A percentile compares a stretch with the other conserved stretches of the same genome.
Conservation (phyloP, 1,140 invertebrate species). For the Pentalonia nigronervosa region DNA sequence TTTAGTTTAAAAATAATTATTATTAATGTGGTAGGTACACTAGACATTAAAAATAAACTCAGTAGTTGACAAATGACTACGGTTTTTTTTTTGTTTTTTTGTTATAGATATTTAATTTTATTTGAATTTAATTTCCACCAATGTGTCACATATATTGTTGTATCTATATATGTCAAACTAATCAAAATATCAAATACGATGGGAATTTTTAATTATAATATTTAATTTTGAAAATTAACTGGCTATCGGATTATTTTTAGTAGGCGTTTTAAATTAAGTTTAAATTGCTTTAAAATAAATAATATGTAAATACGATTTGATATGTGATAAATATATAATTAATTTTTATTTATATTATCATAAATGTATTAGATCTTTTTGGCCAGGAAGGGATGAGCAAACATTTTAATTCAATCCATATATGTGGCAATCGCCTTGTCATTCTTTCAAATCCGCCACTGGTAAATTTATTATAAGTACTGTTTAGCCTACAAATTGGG, state of each 20-base stretch:
- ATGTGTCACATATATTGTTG: neutral
- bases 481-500: neutral
- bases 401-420: too few species aligned
- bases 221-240: neutral
- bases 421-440: too few species aligned
- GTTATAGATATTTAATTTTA: too few species aligned
- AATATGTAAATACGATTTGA: neutral
- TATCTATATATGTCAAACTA: neutral
- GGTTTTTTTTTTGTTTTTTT: too few species aligned
- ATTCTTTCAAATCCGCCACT: too few species aligned
- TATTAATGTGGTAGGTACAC: neutral
- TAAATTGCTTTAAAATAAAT: neutral
- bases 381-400: too few species aligned
- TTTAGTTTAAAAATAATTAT: neutral
- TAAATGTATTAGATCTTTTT: neutral
- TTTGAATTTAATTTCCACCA: neutral
- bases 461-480: too few species aligned
- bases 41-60: too few species aligned
- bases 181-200: neutral
- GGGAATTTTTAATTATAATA: neutral
- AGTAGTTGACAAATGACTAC: too few species aligned
- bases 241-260: neutral
- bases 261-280: neutral
- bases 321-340: neutral
- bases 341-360: neutral